phyloP scores from a whole-genome alignment of 2,888 invertebrate species.

The Nomada goodeniana region DNA sequence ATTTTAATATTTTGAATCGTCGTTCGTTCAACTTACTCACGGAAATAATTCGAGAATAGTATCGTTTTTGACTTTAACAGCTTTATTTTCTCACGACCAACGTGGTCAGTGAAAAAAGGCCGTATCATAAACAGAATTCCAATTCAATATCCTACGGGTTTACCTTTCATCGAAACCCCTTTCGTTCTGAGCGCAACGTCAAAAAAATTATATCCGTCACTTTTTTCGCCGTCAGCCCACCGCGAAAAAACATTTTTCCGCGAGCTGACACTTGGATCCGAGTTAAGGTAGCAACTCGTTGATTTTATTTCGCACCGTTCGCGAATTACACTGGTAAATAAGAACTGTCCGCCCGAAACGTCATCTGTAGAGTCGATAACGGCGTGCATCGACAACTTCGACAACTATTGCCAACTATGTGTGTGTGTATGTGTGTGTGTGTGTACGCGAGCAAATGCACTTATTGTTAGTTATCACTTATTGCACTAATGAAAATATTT shows the following conservation, averaged over 20 bases:
- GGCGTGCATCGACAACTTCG: no score
- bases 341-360: constrained; percentile 9
- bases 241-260: not conserved
- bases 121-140: constrained; percentile 6
- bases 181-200: not conserved
- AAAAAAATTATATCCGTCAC: not conserved
- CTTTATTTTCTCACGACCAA: not conserved
- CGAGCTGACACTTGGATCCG: not conserved
- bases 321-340: constrained; percentile 35
- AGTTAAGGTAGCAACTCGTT: constrained; percentile 1
- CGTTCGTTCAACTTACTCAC: no score
- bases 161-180: not conserved
- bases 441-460: not conserved
- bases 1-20: no score
- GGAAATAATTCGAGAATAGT: no score
- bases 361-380: constrained; percentile 4
- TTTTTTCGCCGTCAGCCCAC: not conserved
- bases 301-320: constrained; percentile 7
- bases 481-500: constrained; percentile 15
- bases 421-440: no score
- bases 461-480: not conserved
- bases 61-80: not conserved
- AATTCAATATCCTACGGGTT: constrained; percentile 7
- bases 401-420: not conserved
- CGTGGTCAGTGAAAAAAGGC: not conserved